Percentiles rank a stretch among this genome's conserved stretches.
Evolutionary conservation across 2,113 vertebrate species (phyloP).

Genomic region (Pachycephala philippinensis): DNA sequence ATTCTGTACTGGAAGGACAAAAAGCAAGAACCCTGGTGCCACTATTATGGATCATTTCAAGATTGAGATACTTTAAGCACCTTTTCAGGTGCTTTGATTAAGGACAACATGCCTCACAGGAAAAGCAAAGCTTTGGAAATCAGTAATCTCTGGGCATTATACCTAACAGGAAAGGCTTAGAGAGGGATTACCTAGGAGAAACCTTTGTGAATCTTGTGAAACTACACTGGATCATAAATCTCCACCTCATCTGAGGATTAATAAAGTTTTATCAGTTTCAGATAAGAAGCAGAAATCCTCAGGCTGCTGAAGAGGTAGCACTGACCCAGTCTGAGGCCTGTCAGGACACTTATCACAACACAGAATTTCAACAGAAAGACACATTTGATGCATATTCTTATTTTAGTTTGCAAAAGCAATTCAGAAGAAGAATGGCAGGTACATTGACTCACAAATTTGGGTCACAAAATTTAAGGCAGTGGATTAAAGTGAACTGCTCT

Average conservation of each 20-base stretch:
- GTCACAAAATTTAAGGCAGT: neutral
- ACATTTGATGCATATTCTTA: neutral
- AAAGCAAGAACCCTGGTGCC: neutral
- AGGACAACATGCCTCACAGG: neutral
- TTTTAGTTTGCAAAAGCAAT: neutral
- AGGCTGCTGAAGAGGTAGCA: neutral
- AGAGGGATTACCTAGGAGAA: conserved; percentile 57
- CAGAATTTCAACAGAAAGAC: neutral
- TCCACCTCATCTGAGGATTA: neutral
- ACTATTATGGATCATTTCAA: conserved; percentile 1
- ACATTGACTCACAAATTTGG: neutral
- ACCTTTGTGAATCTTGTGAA: conserved; percentile 45
- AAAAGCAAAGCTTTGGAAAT: conserved; percentile 55
- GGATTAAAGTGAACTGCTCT: neutral
- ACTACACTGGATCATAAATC: conserved; percentile 32
- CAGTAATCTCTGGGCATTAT: conserved; percentile 53
- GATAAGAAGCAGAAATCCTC: conserved; percentile 31
- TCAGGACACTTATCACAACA: neutral
- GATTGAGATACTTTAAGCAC: neutral
- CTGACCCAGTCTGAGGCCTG: neutral
- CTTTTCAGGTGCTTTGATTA: conserved; percentile 42
- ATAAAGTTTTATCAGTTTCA: conserved; percentile 55
- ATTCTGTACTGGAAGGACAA: neutral
- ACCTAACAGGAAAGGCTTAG: conserved; percentile 58
- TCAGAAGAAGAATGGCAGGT: neutral